These are phyloP conservation scores for Andrena flavipes DNA, from an alignment of 2,888 invertebrate species.

Conservation along the genomic window DNA sequence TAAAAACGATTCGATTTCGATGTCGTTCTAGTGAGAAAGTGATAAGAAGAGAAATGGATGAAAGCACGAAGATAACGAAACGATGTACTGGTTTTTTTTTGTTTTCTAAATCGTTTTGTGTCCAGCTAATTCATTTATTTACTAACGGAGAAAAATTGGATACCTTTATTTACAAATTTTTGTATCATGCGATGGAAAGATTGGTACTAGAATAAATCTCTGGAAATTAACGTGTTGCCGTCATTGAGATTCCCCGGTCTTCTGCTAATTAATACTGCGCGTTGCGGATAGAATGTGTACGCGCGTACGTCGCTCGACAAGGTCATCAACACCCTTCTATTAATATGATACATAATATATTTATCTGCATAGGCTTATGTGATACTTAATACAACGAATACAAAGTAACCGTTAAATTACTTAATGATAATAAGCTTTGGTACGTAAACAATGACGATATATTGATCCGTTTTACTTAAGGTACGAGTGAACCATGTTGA, in stretches of 20 bases:
- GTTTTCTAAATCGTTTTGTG: slow-evolving; percentile 35
- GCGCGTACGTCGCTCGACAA: slow-evolving; percentile 19
- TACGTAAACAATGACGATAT: slow-evolving; percentile 83
- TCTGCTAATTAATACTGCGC: neutral
- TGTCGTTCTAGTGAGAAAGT: slow-evolving; percentile 14
- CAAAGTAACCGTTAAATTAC: slow-evolving; percentile 83
- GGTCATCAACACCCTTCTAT: slow-evolving; percentile 27
- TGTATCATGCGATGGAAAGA: slow-evolving; percentile 63
- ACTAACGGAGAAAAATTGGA: slow-evolving; percentile 47
- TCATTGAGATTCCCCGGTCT: slow-evolving; percentile 36
- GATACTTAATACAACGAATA: slow-evolving; percentile 83
- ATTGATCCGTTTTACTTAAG: slow-evolving; percentile 71
- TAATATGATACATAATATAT: slow-evolving; percentile 82
- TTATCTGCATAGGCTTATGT: slow-evolving; percentile 80
- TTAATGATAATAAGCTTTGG: slow-evolving; percentile 84
- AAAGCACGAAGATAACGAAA: slow-evolving; percentile 15
- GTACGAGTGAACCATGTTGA: slow-evolving; percentile 70
- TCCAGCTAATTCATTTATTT: slow-evolving; percentile 47
- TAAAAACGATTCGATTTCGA: slow-evolving; percentile 30
- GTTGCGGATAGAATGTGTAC: slow-evolving; percentile 10
- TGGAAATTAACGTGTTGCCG: slow-evolving; percentile 50
- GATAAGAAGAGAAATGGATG: slow-evolving; percentile 13
- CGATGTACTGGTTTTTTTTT: slow-evolving; percentile 33
- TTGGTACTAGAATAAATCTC: slow-evolving; percentile 71
- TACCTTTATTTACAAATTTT: slow-evolving; percentile 68